Evolutionary conservation across 2,797 vertebrate species (phyloP), one percentile per base, ranked within the genome.

Genomic region (Gouania willdenowi): DNA sequence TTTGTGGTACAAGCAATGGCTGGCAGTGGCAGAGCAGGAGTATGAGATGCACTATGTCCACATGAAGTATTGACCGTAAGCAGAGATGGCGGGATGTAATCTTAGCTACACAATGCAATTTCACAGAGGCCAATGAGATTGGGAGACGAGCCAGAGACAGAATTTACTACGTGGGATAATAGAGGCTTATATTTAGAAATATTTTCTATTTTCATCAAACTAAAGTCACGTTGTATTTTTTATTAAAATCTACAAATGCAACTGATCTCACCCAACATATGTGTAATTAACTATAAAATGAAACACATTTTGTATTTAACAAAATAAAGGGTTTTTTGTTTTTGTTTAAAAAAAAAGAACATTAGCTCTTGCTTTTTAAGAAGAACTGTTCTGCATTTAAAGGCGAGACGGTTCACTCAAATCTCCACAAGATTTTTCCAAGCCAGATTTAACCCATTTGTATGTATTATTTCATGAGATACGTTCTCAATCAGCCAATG

Each of bases 21-120:
- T 68, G 75, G 48, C 58, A 69, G 59, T 34, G 75, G 48, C 58
- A 69, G 59, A 34, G 52, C 14, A 18, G 49, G 54, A 61, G 23
- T 52, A 71, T 74, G 77, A 57, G 61, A 77, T 67, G 70, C 67
- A 77, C 82, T 58, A 77, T 68, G 68, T 77, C 57, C 51, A 66
- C 67, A 66, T 83, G 71, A 79, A 55, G 44, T 75, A 81, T 77
- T 64, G 70, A 79, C 70, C 71, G 74, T 75, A 77, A 85, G 63
- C 44, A 73, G 78, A 86, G 73, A 80, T 45, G 58, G 68, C 67
- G 63, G 50, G 47, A 47, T 76, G 77, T 60, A 85, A 82, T 75
- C 65, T 71, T 63, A 71, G 76, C 79, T 44, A 55, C 47, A 54
- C 63, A 66, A 66, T 75, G 64, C 53, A 71, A 69, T 77, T 70